Base-by-base conservation (phyloP, 2,888 invertebrate genomes). In the Amaurobius ferox region DNA sequence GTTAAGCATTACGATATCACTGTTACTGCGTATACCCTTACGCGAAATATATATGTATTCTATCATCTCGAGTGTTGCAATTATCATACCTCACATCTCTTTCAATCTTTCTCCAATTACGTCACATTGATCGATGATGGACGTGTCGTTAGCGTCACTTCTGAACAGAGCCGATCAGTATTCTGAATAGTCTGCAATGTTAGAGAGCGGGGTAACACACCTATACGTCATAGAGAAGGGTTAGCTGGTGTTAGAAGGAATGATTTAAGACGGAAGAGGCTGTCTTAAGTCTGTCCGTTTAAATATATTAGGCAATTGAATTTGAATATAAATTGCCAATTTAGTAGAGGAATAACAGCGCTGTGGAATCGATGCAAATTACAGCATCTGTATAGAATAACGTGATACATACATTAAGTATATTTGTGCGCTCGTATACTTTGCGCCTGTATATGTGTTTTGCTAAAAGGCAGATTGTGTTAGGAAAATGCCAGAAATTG, bases 41-140 rank as follows among this genome's bases (percentile, higher is more conserved):
- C n/a, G 16, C 6, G 29, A 64, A 35, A 35, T 35, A 35, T 13
- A n/a, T 71, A 40, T 29, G 28, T 71, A 29, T 40, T 26, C 26
- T 74, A 80, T 66, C 68, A 30, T 16, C 39, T 32, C 55, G 68
- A 67, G 67, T 68, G 61, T 23, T 35, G 68, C 23, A 68, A 68
- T 80, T 74, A 74, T 80, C 55, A 73, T 66, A 55, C 79, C n/a
- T 80, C 68, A 61, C 80, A 68, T 40, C 61, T n/a, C 72, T 3
- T 80, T 80, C 74, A 80, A 74, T 80, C 74, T 80, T 80, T 74
- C 80, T 73, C 80, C 74, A 74, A 74, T 80, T 80, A 80, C 80
- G 68, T 39, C 61, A 32, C 28, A 67, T 39, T 80, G 80, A 74
- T 74, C 29, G 74, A 74, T 80, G 67, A 28, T n/a, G n/a, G 13